Evolutionary conservation across 2,113 vertebrate species (phyloP).

Genomic region (Notarius quadriscutis): DNA sequence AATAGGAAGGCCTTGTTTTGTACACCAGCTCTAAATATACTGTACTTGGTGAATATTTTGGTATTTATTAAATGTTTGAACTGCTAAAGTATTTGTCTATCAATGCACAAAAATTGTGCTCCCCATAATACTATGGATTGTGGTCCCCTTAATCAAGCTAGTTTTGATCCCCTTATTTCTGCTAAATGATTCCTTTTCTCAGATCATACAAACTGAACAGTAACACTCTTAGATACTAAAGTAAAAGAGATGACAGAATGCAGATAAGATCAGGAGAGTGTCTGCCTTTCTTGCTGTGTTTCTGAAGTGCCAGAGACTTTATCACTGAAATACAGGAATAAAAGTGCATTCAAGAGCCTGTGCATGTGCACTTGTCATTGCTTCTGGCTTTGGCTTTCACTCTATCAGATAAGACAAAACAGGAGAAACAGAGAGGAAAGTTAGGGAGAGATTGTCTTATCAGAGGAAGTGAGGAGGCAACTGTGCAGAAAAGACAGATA

Average conservation of each 20-base stretch:
- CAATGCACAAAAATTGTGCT: too few relatives aligned
- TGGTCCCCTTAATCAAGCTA: background rate
- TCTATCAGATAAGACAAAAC: slow-evolving; percentile 62
- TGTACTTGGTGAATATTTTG: background rate
- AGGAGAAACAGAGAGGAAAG: slow-evolving; percentile 49
- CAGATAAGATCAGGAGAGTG: slow-evolving; percentile 27
- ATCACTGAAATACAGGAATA: slow-evolving; percentile 9
- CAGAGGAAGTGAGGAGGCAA: slow-evolving; percentile 65
- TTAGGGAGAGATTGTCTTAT: slow-evolving; percentile 61
- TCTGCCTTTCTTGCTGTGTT: slow-evolving; percentile 53
- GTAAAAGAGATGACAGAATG: slow-evolving; percentile 27
- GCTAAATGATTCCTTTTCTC: background rate
- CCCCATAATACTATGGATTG: background rate
- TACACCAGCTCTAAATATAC: background rate
- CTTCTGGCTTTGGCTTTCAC: slow-evolving; percentile 50
- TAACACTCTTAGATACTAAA: slow-evolving; percentile 7
- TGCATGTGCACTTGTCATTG: slow-evolving; percentile 36
- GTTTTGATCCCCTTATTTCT: background rate
- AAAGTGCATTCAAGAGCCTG: slow-evolving; percentile 8
- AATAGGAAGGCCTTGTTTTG: background rate
- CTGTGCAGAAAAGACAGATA: slow-evolving; percentile 64
- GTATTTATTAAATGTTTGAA: too few relatives aligned
- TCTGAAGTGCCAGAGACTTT: slow-evolving; percentile 46
- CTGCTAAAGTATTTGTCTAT: too few relatives aligned
- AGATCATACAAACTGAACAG: slow-evolving; percentile 14